Evolutionary conservation across 1,140 invertebrate species (phyloP), one percentile per base, ranked within the genome.

Genomic region (Frieseomelitta varia): DNA sequence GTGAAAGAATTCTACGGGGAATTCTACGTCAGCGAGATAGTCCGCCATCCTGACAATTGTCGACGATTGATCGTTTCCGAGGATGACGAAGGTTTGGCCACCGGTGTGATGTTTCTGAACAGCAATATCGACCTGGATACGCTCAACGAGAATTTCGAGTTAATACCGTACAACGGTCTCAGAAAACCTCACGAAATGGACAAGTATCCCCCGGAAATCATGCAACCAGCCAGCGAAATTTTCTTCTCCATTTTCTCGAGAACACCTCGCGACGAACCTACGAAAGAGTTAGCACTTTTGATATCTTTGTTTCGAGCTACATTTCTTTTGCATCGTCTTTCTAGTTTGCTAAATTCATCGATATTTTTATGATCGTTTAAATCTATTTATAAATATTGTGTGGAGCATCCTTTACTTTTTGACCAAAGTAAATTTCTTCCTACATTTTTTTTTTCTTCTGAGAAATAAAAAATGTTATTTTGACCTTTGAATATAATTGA

Each of bases 21-120:
- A 19, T 97, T 95, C 93, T 97, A 97, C 91, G 93, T 97, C 51
- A 96, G 97, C 80, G 97, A 97, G 92, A 93, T 97, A 30, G 95
- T 97, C 87, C 90, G 90, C 21, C 87, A 93, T 77, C 89, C 92
- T 14, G 89, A 92, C 56, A 85, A 81, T 21, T 87, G 76, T 24
- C 85, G 94, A 24, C 91, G 91, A 39, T 68, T 95, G n/a, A 92
- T 95, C 55, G 93, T 95, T 11, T 93, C 93, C 4, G 95, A 94
- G 89, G 93, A 95, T 94, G 95, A 94, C 94, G 95, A 95, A 87
- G 95, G 94, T 61, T 81, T 94, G 24, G 95, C 96, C 1, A 95
- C 95, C 0, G 96, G 96, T 1, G 95, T 97, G 10, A 96, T 97
- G 95, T 96, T 95, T 85, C 93, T 97, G 2, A 97, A 96, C 85